Conservation (phyloP, 1,140 invertebrate species). For the Papilio glaucus region DNA sequence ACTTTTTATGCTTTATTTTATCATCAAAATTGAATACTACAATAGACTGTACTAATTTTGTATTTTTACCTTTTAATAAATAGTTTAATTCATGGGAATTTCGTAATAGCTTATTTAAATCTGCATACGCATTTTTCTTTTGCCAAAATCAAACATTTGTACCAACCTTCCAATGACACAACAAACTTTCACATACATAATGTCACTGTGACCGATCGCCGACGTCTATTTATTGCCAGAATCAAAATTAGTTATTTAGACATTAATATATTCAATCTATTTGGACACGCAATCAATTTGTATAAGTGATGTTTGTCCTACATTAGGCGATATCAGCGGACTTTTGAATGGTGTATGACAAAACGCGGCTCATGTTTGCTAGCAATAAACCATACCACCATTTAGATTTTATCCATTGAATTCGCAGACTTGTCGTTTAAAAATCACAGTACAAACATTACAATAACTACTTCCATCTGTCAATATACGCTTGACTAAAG, state of each 20-base stretch:
- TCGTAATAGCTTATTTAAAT: slow-evolving; percentile 5
- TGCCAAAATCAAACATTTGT: slow-evolving; percentile 25
- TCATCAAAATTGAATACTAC: too few species aligned
- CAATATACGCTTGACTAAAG: too few species aligned
- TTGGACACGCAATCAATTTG: slow-evolving; percentile 50
- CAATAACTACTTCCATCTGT: too few species aligned
- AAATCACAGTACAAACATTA: neutral
- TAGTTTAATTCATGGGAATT: neutral
- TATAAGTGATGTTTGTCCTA: slow-evolving; percentile 44
- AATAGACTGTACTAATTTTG: neutral
- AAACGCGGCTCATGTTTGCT: neutral
- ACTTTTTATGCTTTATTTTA: too few species aligned
- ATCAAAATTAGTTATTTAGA: slow-evolving; percentile 44
- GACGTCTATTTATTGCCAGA: slow-evolving; percentile 41
- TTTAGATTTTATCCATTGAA: slow-evolving; percentile 7
- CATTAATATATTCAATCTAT: slow-evolving; percentile 48
- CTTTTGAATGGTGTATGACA: slow-evolving; percentile 30
- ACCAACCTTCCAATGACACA: slow-evolving; percentile 35
- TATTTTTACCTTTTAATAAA: neutral
- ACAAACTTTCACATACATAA: slow-evolving; percentile 40
- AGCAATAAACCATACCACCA: too few species aligned
- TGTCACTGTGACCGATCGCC: slow-evolving; percentile 35
- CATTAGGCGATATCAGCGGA: slow-evolving; percentile 32
- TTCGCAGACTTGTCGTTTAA: neutral
- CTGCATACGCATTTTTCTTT: slow-evolving; percentile 12